These are phyloP conservation scores for Allacma fusca DNA, from an alignment of 2,888 invertebrate species.

Conservation along the genomic window DNA sequence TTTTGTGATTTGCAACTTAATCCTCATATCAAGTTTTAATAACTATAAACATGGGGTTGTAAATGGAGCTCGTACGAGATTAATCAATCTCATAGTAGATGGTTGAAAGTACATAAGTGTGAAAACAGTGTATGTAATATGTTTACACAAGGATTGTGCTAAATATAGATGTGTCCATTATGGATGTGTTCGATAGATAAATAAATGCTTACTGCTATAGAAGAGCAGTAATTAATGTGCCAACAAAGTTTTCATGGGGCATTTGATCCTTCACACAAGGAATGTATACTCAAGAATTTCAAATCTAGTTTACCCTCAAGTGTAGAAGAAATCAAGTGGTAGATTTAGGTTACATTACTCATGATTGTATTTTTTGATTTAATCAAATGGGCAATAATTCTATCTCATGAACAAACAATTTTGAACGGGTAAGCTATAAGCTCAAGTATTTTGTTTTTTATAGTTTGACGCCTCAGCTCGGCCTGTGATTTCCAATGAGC, in stretches of 20 bases:
- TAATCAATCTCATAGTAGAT: not conserved
- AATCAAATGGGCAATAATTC: too few species aligned
- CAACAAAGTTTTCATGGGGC: not conserved
- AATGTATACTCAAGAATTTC: too few species aligned
- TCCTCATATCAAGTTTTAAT: conserved; percentile 23
- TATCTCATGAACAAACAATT: too few species aligned
- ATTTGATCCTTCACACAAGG: not conserved
- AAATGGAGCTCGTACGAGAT: not conserved
- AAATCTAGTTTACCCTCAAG: too few species aligned
- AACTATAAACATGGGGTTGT: conserved; percentile 17
- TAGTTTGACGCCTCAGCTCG: conserved; percentile 74
- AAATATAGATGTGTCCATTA: not conserved
- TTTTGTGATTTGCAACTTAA: not conserved
- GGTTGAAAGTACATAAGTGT: not conserved
- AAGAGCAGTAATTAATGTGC: conserved; percentile 5
- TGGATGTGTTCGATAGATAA: not conserved
- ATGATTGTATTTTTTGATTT: too few species aligned
- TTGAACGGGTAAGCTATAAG: too few species aligned
- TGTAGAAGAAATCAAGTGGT: too few species aligned
- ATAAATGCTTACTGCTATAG: not conserved
- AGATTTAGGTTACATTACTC: too few species aligned
- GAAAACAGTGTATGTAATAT: not conserved
- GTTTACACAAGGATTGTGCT: not conserved
- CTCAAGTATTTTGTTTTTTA: conserved; percentile 65
- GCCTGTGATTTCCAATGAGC: conserved; percentile 67